Evolutionary conservation across 2,113 vertebrate species (phyloP).

Genomic region (Bubo scandiacus): DNA sequence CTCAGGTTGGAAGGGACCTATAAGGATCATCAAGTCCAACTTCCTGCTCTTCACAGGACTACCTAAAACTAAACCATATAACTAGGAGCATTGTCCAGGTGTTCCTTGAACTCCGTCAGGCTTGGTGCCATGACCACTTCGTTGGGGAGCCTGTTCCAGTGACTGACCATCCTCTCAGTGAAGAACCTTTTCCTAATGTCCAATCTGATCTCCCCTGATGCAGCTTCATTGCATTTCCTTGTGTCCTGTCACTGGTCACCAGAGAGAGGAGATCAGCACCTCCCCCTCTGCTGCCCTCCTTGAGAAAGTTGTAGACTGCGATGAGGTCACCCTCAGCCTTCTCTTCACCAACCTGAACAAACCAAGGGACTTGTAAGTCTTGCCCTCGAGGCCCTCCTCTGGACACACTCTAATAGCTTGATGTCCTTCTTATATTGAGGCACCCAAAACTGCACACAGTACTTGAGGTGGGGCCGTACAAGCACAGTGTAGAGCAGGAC

Average conservation of each 20-base stretch:
- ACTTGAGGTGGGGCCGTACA: neutral
- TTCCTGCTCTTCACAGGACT: neutral
- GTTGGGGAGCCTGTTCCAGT: neutral
- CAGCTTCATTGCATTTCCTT: neutral
- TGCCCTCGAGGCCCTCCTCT: neutral
- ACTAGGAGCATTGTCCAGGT: neutral
- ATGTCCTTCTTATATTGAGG: neutral
- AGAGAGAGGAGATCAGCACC: neutral
- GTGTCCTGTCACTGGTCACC: accelerated
- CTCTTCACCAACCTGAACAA: neutral
- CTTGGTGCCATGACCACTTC: neutral
- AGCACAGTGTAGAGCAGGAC: neutral
- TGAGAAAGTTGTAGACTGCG: neutral
- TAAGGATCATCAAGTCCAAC: accelerated
- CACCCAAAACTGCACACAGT: neutral
- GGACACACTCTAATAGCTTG: neutral
- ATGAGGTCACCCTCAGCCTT: neutral
- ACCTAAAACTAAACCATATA: neutral
- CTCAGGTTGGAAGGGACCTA: neutral
- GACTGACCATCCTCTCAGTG: neutral
- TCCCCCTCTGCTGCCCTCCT: neutral
- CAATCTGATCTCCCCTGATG: neutral
- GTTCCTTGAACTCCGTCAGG: neutral
- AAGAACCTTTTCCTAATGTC: neutral
- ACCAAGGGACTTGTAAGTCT: neutral